A percentile compares a stretch with the other conserved stretches of the same genome.
Conservation (phyloP, 2,888 invertebrate species). For the Macrophya alboannulata region DNA sequence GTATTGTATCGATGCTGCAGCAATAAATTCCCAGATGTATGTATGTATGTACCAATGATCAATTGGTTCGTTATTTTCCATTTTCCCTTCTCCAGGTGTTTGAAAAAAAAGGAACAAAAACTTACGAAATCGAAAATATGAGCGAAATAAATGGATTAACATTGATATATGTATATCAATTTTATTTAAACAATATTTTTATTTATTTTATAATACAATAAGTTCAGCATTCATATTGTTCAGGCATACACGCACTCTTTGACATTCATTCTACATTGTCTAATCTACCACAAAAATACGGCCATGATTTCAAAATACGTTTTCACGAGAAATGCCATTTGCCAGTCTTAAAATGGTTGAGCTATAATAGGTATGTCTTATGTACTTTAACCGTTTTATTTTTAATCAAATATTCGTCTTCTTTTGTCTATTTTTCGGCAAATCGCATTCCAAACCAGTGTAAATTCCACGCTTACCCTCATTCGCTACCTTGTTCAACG, state of each 20-base stretch:
- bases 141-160: background rate
- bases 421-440: slow-evolving; percentile 61
- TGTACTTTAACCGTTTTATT: slow-evolving; percentile 9
- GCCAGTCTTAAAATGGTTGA: slow-evolving; percentile 70
- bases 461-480: slow-evolving; percentile 56
- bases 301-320: slow-evolving; percentile 64
- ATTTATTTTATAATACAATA: slow-evolving; percentile 77
- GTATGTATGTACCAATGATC: too few species aligned
- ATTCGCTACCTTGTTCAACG: slow-evolving; percentile 64
- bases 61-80: too few species aligned
- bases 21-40: too few species aligned
- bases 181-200: slow-evolving; percentile 78
- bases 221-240: slow-evolving; percentile 66
- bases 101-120: background rate
- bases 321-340: slow-evolving; percentile 69
- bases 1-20: too few species aligned
- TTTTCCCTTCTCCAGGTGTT: too few species aligned
- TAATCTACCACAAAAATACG: slow-evolving; percentile 75
- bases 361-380: slow-evolving; percentile 63
- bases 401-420: slow-evolving; percentile 24
- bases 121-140: background rate
- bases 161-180: slow-evolving; percentile 70
- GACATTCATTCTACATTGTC: slow-evolving; percentile 66
- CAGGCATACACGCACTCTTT: slow-evolving; percentile 61
- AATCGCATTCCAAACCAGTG: slow-evolving; percentile 65